phyloP scores from a whole-genome alignment of 2,888 invertebrate genomes.

The Melieria crassipennis region DNA sequence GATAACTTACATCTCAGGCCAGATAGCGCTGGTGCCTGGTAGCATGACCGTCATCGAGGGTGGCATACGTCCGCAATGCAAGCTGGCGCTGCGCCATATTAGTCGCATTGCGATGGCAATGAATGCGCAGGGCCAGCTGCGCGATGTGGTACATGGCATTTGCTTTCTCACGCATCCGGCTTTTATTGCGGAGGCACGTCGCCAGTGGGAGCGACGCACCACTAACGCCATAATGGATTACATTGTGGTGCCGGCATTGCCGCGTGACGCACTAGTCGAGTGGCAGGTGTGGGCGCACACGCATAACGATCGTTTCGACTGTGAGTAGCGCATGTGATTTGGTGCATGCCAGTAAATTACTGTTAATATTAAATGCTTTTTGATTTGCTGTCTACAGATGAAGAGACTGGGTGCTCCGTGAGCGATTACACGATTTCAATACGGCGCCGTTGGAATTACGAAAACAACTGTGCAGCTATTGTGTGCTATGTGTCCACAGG shows the following conservation, averaged over 20 bases:
- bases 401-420: conserved; percentile 89
- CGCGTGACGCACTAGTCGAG: conserved; percentile 83
- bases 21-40: conserved; percentile 89
- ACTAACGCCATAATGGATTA: conserved; percentile 89
- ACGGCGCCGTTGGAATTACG: conserved; percentile 87
- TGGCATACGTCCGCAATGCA: conserved; percentile 83
- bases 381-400: conserved; percentile 70
- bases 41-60: conserved; percentile 79
- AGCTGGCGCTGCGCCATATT: conserved; percentile 84
- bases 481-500: conserved; percentile 84
- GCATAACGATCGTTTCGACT: conserved; percentile 87
- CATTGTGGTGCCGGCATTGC: conserved; percentile 83
- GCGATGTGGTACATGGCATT: conserved; percentile 87
- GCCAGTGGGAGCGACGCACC: conserved; percentile 83
- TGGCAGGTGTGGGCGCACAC: conserved; percentile 95
- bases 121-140: conserved; percentile 77
- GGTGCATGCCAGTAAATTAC: neutral
- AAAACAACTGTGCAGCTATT: conserved; percentile 86
- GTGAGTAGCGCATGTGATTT: conserved; percentile 67
- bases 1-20: conserved; percentile 88
- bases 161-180: conserved; percentile 84
- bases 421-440: conserved; percentile 85
- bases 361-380: neutral
- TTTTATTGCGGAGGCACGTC: conserved; percentile 78
- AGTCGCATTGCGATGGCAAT: conserved; percentile 83